Evolutionary conservation across 1,140 invertebrate genomes (phyloP).

Genomic region (Pantala flavescens): DNA sequence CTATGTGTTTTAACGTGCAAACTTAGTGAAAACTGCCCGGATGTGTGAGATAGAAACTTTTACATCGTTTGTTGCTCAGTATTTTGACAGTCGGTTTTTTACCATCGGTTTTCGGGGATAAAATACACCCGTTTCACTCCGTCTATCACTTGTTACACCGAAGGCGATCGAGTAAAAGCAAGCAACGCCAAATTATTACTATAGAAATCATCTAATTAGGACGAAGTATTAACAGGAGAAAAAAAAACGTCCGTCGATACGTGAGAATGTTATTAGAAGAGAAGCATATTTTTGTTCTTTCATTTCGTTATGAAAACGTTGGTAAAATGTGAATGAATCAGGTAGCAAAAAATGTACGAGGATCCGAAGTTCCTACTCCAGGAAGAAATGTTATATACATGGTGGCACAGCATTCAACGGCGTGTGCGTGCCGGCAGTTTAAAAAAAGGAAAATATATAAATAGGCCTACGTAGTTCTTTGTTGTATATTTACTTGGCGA

Average conservation of each 20-base stretch:
- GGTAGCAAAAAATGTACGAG: no score
- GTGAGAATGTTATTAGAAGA: no score
- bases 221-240: no score
- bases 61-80: neutral
- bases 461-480: slow-evolving; percentile 9
- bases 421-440: neutral
- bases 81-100: neutral
- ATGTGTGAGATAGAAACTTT: neutral
- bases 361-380: neutral
- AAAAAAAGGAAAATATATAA: neutral
- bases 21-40: neutral
- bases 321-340: no score
- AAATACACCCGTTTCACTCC: neutral
- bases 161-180: no score
- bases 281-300: no score
- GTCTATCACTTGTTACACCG: no score
- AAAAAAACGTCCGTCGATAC: no score
- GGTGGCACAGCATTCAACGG: neutral
- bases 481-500: neutral
- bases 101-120: neutral
- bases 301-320: no score
- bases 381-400: neutral
- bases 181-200: no score
- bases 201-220: no score
- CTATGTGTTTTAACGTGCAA: neutral